Conservation (phyloP, 2,113 vertebrate species). For the Rhinolophus ferrumequinum region DNA sequence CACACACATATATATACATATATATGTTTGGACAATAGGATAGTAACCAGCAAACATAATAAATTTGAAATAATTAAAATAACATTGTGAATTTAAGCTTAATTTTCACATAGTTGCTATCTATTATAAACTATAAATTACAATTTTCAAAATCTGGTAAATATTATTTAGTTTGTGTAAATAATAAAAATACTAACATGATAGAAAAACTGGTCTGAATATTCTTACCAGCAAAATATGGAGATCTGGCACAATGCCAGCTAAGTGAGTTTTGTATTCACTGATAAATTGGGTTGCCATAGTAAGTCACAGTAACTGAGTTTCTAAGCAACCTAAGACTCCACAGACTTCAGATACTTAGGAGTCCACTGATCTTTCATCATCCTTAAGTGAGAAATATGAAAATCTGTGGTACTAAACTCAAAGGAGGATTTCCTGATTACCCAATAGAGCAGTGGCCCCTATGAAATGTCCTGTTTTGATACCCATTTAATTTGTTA, state of each 20-base stretch:
- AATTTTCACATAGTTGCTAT: neutral
- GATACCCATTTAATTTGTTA: neutral
- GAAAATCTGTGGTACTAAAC: neutral
- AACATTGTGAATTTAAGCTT: neutral
- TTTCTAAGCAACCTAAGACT: slow-evolving; percentile 73
- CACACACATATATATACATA: neutral
- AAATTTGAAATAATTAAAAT: slow-evolving; percentile 46
- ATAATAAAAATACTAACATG: slow-evolving; percentile 31
- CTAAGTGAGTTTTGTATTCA: slow-evolving; percentile 39
- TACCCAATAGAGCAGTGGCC: neutral
- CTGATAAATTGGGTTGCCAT: slow-evolving; percentile 74
- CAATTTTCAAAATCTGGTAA: neutral
- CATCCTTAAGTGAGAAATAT: slow-evolving; percentile 59
- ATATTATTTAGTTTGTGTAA: neutral
- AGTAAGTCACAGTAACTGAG: slow-evolving; percentile 71
- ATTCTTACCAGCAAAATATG: neutral
- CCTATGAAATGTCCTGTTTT: neutral
- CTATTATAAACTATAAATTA: neutral
- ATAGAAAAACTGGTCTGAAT: slow-evolving; percentile 20
- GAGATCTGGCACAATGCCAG: slow-evolving; percentile 58
- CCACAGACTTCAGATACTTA: slow-evolving; percentile 52
- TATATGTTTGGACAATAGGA: neutral
- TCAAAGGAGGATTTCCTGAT: neutral
- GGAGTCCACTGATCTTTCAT: slow-evolving; percentile 46
- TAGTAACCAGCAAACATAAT: neutral